Percentiles rank a stretch among this genome's conserved stretches.
Evolutionary conservation across 2,888 invertebrate species (phyloP).

Genomic region (Xanthia togata): DNA sequence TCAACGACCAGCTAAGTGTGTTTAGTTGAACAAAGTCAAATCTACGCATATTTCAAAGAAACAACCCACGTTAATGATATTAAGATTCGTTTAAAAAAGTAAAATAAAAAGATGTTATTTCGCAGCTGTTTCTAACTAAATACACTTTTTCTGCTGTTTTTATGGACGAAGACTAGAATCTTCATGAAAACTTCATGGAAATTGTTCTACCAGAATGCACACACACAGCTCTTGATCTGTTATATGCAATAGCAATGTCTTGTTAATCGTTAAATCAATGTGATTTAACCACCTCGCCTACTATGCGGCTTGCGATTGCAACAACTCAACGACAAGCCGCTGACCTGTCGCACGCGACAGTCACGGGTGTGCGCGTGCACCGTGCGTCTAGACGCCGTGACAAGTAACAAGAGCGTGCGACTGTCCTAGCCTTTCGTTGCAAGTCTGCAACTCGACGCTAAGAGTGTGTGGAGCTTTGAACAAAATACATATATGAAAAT

Average conservation of each 20-base stretch:
- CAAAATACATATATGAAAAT: neutral
- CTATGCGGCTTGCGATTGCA: neutral
- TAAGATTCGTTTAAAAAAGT: neutral
- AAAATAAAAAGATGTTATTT: neutral
- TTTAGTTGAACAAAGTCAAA: conserved; percentile 13
- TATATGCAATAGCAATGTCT: too few species aligned
- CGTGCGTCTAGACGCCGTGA: neutral
- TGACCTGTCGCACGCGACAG: neutral
- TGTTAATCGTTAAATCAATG: too few species aligned
- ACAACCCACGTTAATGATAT: conserved; percentile 8
- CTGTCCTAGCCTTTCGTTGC: neutral
- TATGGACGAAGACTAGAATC: neutral
- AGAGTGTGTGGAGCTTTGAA: neutral
- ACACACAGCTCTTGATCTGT: too few species aligned
- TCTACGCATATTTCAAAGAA: conserved; percentile 11
- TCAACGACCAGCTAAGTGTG: neutral
- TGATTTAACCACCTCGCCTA: neutral
- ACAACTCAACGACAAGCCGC: neutral
- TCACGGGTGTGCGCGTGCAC: neutral
- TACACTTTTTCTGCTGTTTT: neutral
- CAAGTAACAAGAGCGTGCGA: neutral
- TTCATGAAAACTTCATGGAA: too few species aligned
- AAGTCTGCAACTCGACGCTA: neutral
- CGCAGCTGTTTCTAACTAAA: neutral
- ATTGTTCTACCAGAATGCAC: too few species aligned